These are phyloP conservation scores for Chrosomus eos DNA, from an alignment of 2,797 vertebrate genomes.

Conservation along the genomic window DNA sequence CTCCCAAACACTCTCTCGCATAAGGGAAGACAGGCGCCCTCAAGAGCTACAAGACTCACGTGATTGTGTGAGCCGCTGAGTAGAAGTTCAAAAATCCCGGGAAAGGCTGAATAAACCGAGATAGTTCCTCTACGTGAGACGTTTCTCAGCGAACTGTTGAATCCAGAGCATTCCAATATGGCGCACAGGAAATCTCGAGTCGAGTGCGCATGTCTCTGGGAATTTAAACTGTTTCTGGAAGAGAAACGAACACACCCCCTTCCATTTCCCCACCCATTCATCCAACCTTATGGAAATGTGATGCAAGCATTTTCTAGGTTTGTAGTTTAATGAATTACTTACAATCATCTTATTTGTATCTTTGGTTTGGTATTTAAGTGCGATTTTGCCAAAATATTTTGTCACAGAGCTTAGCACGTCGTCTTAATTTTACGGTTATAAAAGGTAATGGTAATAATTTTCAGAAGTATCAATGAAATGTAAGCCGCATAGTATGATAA, in stretches of 20 bases:
- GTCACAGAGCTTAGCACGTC: not conserved
- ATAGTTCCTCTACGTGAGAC: too few species aligned
- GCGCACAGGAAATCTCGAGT: conserved; percentile 73
- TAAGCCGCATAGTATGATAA: not conserved
- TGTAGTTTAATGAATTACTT: not conserved
- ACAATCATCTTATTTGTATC: not conserved
- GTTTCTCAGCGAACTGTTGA: conserved; percentile 56
- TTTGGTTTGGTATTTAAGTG: not conserved
- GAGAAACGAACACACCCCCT: conserved; percentile 68
- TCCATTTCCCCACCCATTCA: not conserved
- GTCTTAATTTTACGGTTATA: not conserved
- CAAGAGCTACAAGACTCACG: not conserved
- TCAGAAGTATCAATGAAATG: not conserved
- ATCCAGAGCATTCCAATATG: conserved; percentile 81
- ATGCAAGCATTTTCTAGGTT: not conserved
- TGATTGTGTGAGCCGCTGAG: not conserved
- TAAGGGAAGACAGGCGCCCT: not conserved
- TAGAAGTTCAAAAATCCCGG: conserved; percentile 61
- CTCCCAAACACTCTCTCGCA: not conserved
- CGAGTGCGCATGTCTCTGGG: conserved; percentile 82
- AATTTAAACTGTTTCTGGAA: conserved; percentile 80
- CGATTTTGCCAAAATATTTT: not conserved
- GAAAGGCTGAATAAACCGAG: conserved; percentile 44
- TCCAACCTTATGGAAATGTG: not conserved
- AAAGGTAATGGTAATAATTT: not conserved